phyloP scores from a whole-genome alignment of 1,140 invertebrate genomes.

The Trachelipus rathkii region DNA sequence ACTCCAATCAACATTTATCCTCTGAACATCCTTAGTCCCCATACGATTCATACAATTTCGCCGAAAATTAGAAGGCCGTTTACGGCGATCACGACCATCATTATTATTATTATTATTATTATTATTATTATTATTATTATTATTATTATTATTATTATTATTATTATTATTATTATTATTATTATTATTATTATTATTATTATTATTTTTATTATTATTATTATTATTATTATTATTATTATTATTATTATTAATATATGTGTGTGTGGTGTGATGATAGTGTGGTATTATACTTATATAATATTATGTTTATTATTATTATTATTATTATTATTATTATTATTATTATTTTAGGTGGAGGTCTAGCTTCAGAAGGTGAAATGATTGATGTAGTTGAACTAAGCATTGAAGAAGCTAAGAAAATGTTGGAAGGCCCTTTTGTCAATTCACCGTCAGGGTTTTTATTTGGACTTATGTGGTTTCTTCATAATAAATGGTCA shows the following conservation, averaged over 20 bases:
- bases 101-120: too few relatives aligned
- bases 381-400: slow-evolving; percentile 23
- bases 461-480: slow-evolving; percentile 19
- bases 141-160: too few relatives aligned
- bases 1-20: too few relatives aligned
- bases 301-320: too few relatives aligned
- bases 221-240: neutral
- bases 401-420: neutral
- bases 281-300: neutral
- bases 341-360: slow-evolving; percentile 3
- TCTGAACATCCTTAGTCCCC: too few relatives aligned
- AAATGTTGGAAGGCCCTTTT: slow-evolving; percentile 4
- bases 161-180: too few relatives aligned
- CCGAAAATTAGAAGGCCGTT: too few relatives aligned
- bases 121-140: too few relatives aligned
- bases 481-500: slow-evolving; percentile 15
- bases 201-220: neutral
- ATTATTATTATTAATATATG: too few relatives aligned
- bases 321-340: too few relatives aligned
- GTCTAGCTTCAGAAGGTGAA: slow-evolving; percentile 23
- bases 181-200: neutral
- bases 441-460: slow-evolving; percentile 3
- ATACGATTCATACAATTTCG: too few relatives aligned
- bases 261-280: neutral
- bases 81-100: too few relatives aligned